These are phyloP conservation scores for Rhopalosiphum padi DNA, from an alignment of 1,140 invertebrate species.

Conservation along the genomic window DNA sequence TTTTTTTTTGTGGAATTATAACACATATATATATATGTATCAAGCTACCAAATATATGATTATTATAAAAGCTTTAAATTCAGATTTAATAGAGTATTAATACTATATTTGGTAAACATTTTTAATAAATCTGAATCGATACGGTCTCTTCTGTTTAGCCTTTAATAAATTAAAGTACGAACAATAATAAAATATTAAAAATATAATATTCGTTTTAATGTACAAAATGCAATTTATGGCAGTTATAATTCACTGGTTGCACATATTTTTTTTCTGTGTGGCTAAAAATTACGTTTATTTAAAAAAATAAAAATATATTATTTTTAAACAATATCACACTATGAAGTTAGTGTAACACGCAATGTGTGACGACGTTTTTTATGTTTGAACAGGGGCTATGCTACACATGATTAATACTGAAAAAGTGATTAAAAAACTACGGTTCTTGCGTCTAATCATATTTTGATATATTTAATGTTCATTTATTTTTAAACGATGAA, in stretches of 20 bases:
- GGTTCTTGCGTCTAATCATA: neutral
- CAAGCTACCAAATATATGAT: neutral
- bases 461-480: conserved; percentile 38
- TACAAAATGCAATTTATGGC: conserved; percentile 2
- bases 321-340: conserved; percentile 16
- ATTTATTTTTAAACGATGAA: neutral
- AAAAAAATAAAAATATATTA: neutral
- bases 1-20: neutral
- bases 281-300: neutral
- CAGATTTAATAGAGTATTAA: neutral
- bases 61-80: neutral
- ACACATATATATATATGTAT: neutral
- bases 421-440: conserved; percentile 30
- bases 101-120: neutral
- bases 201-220: neutral
- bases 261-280: neutral
- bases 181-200: conserved; percentile 8
- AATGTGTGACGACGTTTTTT: neutral
- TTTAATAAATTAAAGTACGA: neutral
- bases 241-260: conserved; percentile 37
- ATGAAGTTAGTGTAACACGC: neutral
- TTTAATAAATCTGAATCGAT: neutral
- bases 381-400: neutral
- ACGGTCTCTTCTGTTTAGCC: neutral
- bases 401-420: neutral